Evolutionary conservation across 2,797 vertebrate species (phyloP).

Genomic region (Chromobotia macracanthus): DNA sequence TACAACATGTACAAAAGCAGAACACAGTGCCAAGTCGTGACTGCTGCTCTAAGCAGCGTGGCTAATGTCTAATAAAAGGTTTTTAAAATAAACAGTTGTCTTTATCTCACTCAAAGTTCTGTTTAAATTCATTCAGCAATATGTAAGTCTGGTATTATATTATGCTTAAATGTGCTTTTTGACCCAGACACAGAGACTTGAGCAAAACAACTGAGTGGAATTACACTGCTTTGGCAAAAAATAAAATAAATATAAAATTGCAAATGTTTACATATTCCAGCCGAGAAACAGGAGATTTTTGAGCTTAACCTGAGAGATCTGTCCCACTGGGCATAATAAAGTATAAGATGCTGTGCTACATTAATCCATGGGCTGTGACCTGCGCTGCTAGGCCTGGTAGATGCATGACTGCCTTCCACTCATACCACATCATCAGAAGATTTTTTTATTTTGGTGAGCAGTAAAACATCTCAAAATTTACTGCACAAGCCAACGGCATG

Average conservation of each 20-base stretch:
- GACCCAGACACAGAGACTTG: background rate
- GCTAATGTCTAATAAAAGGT: background rate
- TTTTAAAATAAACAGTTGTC: background rate
- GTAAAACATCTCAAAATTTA: conserved; percentile 1
- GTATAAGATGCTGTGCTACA: conserved; percentile 6
- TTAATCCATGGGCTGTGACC: background rate
- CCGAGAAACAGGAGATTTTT: background rate
- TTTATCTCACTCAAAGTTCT: background rate
- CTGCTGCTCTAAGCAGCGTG: background rate
- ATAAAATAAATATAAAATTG: background rate
- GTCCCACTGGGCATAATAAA: conserved; percentile 42
- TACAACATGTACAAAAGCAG: background rate
- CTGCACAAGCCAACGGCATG: background rate
- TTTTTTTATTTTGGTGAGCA: background rate
- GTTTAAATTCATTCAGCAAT: background rate
- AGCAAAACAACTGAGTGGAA: background rate
- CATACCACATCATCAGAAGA: background rate
- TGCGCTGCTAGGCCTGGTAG: background rate
- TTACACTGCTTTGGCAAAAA: background rate
- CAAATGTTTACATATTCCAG: conserved; percentile 15
- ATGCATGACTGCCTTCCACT: background rate
- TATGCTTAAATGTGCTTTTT: background rate
- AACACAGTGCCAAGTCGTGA: background rate
- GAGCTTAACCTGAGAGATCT: conserved; percentile 23
- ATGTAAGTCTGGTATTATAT: background rate